Percentiles rank a stretch among this genome's conserved stretches.
phyloP scores from a whole-genome alignment of 2,797 vertebrate genomes.

The Malacoraja senta region DNA sequence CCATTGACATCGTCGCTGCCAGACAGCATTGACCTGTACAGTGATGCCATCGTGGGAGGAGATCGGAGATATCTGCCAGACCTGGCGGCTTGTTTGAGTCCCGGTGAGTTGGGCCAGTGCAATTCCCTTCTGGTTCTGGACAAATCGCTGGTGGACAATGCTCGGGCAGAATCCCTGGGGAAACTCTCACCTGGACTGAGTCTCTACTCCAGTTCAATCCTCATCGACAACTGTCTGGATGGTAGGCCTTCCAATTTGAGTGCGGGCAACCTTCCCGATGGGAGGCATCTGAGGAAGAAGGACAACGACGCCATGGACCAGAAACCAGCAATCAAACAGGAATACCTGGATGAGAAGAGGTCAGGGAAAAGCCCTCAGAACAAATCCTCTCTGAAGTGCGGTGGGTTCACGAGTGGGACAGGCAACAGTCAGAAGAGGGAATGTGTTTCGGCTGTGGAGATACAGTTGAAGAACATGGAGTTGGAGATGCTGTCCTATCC shows the following conservation, averaged over 20 bases:
- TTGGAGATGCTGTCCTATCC: not conserved
- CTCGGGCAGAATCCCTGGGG: not conserved
- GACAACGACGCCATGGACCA: not conserved
- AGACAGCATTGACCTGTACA: constrained; percentile 30
- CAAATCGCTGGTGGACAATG: not conserved
- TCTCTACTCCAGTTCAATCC: not conserved
- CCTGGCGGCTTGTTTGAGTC: not conserved
- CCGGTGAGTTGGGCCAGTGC: not conserved
- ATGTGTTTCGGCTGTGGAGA: not conserved
- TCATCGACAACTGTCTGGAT: too few relatives aligned
- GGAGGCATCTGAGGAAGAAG: too few relatives aligned
- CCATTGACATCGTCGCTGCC: not conserved
- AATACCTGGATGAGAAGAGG: not conserved
- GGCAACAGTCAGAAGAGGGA: not conserved
- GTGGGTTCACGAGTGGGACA: not conserved
- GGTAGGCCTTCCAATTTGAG: not conserved
- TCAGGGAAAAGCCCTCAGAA: not conserved
- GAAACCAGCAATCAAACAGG: not conserved
- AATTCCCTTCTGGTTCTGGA: not conserved
- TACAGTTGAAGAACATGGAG: not conserved
- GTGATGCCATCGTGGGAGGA: not conserved
- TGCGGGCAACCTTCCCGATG: not conserved
- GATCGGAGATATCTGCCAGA: not conserved
- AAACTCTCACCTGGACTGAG: not conserved
- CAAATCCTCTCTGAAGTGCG: not conserved